Evolutionary conservation across 2,797 vertebrate species (phyloP).

Genomic region (Octomys mimax): DNA sequence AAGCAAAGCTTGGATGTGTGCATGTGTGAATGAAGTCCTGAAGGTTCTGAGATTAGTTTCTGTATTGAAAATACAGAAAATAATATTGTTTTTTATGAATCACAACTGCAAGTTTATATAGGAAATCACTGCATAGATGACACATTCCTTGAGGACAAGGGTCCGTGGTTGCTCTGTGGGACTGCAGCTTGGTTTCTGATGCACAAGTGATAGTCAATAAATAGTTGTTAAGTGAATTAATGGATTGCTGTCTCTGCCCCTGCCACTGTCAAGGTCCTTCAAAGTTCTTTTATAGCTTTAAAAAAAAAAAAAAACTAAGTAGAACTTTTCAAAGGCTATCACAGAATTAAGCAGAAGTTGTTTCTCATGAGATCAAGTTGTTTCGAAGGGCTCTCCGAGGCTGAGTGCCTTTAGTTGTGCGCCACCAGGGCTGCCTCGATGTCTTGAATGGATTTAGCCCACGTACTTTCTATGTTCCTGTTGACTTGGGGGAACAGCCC

Average conservation of each 20-base stretch:
- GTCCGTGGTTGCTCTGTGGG: background rate
- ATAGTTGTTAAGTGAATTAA: background rate
- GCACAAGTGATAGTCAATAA: background rate
- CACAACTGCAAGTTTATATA: background rate
- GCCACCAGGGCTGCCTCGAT: background rate
- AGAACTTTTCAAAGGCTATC: background rate
- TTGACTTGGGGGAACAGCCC: background rate
- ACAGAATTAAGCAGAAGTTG: background rate
- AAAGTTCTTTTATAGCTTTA: background rate
- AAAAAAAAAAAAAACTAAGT: background rate
- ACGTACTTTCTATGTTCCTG: background rate
- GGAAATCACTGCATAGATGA: background rate
- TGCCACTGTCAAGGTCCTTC: background rate
- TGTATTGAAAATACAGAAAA: conserved; percentile 20
- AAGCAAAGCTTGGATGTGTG: background rate
- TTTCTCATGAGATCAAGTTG: background rate
- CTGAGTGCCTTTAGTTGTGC: background rate
- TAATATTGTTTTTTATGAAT: background rate
- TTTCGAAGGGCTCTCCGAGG: background rate
- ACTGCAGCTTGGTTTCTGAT: background rate
- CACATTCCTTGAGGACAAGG: background rate
- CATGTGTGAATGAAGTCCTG: background rate
- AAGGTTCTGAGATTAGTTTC: background rate
- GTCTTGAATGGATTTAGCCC: background rate
- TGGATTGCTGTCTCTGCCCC: background rate